These are phyloP conservation scores for Scophthalmus maximus DNA, from an alignment of 2,113 vertebrate genomes.

Conservation along the genomic window DNA sequence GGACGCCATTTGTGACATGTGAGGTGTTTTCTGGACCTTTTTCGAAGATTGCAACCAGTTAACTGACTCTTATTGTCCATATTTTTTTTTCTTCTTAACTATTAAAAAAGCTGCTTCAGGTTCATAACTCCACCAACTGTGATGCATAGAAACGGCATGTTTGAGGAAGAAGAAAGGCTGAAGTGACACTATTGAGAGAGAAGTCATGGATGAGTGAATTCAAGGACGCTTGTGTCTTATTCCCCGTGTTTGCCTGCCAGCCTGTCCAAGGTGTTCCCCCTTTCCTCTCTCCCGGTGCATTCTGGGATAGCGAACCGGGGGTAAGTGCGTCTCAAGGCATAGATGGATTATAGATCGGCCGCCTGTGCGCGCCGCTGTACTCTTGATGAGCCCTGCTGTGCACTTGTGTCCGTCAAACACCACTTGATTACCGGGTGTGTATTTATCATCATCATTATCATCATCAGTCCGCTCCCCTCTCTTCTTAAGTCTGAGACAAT, in stretches of 20 bases:
- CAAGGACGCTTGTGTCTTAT: constrained; percentile 15
- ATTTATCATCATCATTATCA: constrained; percentile 74
- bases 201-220: too few species aligned
- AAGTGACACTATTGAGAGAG: background rate
- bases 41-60: background rate
- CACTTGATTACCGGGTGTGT: constrained; percentile 77
- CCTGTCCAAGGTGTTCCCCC: background rate
- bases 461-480: constrained; percentile 77
- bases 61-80: background rate
- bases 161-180: background rate
- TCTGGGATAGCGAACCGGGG: constrained; percentile 48
- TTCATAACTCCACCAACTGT: background rate
- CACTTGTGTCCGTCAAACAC: constrained; percentile 69
- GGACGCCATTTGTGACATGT: too few species aligned
- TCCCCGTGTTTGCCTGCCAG: background rate
- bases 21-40: too few species aligned
- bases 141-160: background rate
- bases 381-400: constrained; percentile 68
- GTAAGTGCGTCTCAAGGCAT: constrained; percentile 20
- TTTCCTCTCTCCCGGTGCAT: constrained; percentile 35
- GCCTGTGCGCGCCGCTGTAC: constrained; percentile 24
- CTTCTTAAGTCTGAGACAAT: constrained; percentile 79
- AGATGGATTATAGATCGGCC: constrained; percentile 62
- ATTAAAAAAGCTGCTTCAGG: background rate
- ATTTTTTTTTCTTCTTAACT: background rate